Evolutionary conservation across 2,888 invertebrate species (phyloP), one percentile per base, ranked within the genome.

Genomic region (Drosophila histrio): DNA sequence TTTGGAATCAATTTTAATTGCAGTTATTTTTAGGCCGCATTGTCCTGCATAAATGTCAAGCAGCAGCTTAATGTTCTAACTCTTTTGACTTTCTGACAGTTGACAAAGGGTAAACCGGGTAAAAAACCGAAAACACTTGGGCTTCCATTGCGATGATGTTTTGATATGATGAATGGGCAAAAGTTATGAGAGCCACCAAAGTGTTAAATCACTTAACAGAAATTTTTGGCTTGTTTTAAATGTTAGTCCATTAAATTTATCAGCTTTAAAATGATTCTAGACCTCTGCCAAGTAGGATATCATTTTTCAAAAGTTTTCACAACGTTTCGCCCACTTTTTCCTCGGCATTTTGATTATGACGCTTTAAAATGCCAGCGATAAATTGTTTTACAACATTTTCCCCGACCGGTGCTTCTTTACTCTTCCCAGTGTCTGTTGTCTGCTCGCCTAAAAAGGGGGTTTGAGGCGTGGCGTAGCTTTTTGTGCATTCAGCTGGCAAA

Each of bases 401-500:
- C 4, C n/a, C 43, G 19, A 13, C 41, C 43, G 13, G 9, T 13
- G 0, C n/a, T 11, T 6, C 1, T 5, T 1, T 3, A 7, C 9
- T 11, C 8, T 19, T 22, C 7, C 2, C 52, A 9, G 26, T 22
- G 41, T 26, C 41, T 30, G 50, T 34, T 30, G 24, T n/a, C n/a
- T 54, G 28, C 43, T 24, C 30, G 36, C 3, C 17, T n/a, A 2
- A 26, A 22, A 11, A 21, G 0, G 7, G 11, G 7, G 34, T 9
- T 34, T 21, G 13, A 9, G 46, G 43, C 32, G 36, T 34, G 26
- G 30, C 41, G 9, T 39, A 38, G 39, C 34, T 15, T 19, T 15
- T n/a, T 62, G 63, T 70, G 41, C 71, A 64, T 30, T 70, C 52
- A 71, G 34, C 47, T 60, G 65, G 43, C 46, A 60, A 47, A 52